Conservation (phyloP, 1,140 invertebrate species). For the Lepidotrigona ventralis region DNA sequence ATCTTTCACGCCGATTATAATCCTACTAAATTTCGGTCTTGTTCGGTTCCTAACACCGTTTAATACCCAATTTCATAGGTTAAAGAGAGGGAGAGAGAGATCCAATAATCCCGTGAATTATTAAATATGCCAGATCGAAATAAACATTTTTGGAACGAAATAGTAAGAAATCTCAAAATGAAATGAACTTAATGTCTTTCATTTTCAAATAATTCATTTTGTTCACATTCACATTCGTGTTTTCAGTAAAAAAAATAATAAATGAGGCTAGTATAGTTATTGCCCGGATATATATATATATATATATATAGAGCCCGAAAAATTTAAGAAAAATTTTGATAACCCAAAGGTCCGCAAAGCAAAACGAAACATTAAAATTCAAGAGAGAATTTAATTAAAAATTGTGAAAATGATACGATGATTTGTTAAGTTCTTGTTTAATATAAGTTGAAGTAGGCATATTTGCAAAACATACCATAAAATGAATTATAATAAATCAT, state of each 20-base stretch:
- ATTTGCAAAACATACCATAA: background rate
- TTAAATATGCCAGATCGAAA: background rate
- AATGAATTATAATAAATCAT: background rate
- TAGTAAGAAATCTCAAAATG: background rate
- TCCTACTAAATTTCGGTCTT: conserved; percentile 37
- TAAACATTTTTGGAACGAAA: background rate
- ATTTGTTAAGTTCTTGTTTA: background rate
- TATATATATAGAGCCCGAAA: no score
- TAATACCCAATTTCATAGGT: conserved; percentile 27
- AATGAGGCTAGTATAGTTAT: background rate
- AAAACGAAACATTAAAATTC: background rate
- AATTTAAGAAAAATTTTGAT: no score
- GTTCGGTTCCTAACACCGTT: conserved; percentile 22
- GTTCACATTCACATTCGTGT: no score
- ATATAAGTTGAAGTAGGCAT: background rate
- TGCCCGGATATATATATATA: no score
- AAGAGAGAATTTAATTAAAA: background rate
- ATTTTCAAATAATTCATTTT: no score
- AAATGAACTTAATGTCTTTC: background rate
- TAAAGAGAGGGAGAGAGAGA: background rate
- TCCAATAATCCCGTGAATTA: conserved; percentile 1
- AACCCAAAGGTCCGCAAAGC: background rate
- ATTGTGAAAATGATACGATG: background rate
- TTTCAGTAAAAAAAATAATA: background rate
- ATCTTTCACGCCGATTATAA: conserved; percentile 41